Conservation (phyloP, 2,888 invertebrate genomes). For the Drosophila mercatorum region DNA sequence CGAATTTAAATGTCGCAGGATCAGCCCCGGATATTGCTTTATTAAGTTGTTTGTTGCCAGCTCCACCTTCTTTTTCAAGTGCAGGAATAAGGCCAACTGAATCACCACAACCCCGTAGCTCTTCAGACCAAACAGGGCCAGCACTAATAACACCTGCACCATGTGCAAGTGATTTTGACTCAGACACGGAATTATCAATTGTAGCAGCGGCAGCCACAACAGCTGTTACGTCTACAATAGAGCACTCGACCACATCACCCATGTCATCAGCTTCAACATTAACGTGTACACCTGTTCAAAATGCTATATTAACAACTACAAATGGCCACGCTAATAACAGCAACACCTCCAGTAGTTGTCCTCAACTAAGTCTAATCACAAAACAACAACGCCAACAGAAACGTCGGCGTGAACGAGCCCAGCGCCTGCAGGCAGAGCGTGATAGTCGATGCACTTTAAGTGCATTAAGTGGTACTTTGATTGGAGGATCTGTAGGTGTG, state of each 20-base stretch:
- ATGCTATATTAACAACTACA: conserved; percentile 37
- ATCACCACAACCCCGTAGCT: conserved; percentile 28
- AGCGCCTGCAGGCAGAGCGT: conserved; percentile 95
- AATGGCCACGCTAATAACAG: conserved; percentile 70
- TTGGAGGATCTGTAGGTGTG: conserved; percentile 57
- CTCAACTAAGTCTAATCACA: conserved; percentile 76
- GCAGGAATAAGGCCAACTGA: conserved; percentile 26
- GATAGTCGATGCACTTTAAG: conserved; percentile 86
- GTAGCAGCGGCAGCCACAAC: conserved; percentile 70
- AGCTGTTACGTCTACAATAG: conserved; percentile 6
- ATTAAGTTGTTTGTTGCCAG: conserved; percentile 47
- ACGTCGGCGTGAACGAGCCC: conserved; percentile 95
- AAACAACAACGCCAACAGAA: conserved; percentile 88
- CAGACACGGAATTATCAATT: conserved; percentile 82
- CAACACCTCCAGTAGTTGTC: conserved; percentile 45
- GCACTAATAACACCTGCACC: conserved; percentile 30
- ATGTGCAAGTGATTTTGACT: conserved; percentile 82
- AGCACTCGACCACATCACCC: conserved; percentile 37
- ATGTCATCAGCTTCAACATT: conserved; percentile 30
- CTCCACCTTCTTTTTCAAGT: conserved; percentile 37
- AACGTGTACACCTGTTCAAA: conserved; percentile 30
- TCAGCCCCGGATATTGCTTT: conserved; percentile 29
- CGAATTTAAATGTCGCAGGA: conserved; percentile 45
- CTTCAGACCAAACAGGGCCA: conserved; percentile 17
- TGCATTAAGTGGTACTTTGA: conserved; percentile 46